Conservation (phyloP, 2,797 vertebrate species). For the Smutsia temminckii region DNA sequence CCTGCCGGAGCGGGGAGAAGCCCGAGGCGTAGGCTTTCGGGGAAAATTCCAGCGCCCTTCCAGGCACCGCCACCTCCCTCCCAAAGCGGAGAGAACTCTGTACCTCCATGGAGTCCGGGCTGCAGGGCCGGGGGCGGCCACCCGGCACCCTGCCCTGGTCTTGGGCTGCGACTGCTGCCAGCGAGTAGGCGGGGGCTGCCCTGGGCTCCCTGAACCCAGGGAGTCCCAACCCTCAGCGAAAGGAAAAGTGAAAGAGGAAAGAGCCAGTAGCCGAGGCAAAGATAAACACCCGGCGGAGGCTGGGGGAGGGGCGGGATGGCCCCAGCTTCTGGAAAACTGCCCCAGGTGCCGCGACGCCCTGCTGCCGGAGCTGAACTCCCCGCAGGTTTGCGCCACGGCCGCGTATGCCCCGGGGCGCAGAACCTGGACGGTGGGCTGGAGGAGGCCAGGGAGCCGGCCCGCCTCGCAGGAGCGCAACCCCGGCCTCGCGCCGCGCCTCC, state of each 20-base stretch:
- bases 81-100: neutral
- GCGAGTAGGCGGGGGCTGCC: neutral
- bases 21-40: neutral
- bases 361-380: neutral
- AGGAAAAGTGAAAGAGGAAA: constrained; percentile 78
- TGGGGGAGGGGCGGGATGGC: neutral
- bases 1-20: constrained; percentile 18
- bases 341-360: neutral
- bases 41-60: neutral
- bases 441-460: neutral
- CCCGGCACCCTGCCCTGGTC: neutral
- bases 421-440: neutral
- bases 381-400: neutral
- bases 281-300: neutral
- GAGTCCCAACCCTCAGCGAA: constrained; percentile 37
- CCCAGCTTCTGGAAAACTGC: fast-evolving
- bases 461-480: neutral
- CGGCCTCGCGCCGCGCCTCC: neutral
- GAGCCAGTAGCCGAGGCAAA: neutral
- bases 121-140: neutral
- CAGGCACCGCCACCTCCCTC: neutral
- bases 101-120: constrained; percentile 61
- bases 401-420: neutral
- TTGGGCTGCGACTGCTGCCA: neutral
- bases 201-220: neutral